Base-by-base conservation (phyloP, 2,797 vertebrate species). In the Tolypeutes matacus region DNA sequence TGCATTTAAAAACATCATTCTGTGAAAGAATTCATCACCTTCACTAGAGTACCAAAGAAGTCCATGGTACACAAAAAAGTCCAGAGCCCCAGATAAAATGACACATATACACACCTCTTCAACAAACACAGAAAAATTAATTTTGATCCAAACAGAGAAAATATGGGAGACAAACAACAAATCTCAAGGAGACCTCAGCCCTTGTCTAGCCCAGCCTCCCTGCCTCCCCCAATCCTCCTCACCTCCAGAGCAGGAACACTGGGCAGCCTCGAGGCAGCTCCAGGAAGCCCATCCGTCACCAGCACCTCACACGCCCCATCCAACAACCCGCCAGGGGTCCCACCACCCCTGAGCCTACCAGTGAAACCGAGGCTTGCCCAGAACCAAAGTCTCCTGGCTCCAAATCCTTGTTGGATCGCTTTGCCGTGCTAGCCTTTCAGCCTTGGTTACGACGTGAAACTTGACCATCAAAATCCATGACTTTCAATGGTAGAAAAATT, bases 51-150 rank as follows among this genome's bases (percentile, higher is more conserved):
- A 56, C 20, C 60, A 51, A 95, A 70, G 13, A 93, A 18, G 78
- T 46, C 42, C 14, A 25, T 31, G 60, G 31, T 18, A 53, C 21
- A 73, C 70, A 75, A 80, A 69, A 7, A 56, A 4, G n/a, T 29
- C 58, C 86, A 70, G 18, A 72, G 13, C 76, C 11, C 27, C 23
- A 77, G 25, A 78, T 3, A 46, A 15, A 69, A 85, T 78, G 69
- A 34, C 23, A 67, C 36, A 17, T 34, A 34, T 23, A 46, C 34
- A 23, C 1, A 73, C n/a, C 56, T 78, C 39, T 23, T 7, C 5
- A 81, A 25, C 15, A 95, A 67, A 56, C 23, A 82, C 10, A 92
- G 13, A 73, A 80, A 84, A 97, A 51, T 31, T 80, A 62, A 76
- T 86, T 10, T 70, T 78, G 27, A 60, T 46, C 11, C 42, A 94